Evolutionary conservation across 2,113 vertebrate species (phyloP).

Genomic region (Psilopogon haemacephalus): DNA sequence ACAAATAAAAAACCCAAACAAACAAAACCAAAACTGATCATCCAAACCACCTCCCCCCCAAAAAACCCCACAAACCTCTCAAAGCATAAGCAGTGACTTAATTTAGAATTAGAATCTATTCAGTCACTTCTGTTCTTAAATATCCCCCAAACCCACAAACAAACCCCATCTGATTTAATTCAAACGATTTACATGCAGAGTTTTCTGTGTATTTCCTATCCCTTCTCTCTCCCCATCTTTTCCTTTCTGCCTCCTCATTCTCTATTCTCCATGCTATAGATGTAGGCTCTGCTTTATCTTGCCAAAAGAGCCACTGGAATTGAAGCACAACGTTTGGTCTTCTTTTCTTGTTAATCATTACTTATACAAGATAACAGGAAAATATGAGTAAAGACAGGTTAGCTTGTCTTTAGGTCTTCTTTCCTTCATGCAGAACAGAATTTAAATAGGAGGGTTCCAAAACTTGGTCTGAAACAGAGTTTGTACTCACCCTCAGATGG

Average conservation of each 20-base stretch:
- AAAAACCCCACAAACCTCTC: background rate
- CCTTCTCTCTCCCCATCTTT: background rate
- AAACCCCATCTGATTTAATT: background rate
- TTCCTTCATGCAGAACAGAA: background rate
- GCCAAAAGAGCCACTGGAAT: background rate
- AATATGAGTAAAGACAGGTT: background rate
- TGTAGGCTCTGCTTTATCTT: background rate
- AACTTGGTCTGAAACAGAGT: background rate
- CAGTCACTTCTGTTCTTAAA: background rate
- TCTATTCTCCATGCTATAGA: background rate
- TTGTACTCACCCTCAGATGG: background rate
- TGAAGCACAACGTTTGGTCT: rapidly evolving
- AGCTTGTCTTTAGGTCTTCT: background rate
- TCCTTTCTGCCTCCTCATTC: background rate
- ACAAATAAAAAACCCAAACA: background rate
- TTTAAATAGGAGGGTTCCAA: background rate
- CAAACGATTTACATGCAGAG: background rate
- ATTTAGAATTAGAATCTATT: background rate
- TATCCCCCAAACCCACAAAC: background rate
- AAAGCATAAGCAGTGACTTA: background rate
- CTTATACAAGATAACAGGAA: background rate
- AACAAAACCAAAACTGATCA: background rate
- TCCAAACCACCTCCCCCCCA: background rate
- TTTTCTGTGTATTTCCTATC: background rate
- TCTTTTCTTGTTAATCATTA: background rate